Evolutionary conservation across 2,113 vertebrate species (phyloP).

Genomic region (Meles meles): DNA sequence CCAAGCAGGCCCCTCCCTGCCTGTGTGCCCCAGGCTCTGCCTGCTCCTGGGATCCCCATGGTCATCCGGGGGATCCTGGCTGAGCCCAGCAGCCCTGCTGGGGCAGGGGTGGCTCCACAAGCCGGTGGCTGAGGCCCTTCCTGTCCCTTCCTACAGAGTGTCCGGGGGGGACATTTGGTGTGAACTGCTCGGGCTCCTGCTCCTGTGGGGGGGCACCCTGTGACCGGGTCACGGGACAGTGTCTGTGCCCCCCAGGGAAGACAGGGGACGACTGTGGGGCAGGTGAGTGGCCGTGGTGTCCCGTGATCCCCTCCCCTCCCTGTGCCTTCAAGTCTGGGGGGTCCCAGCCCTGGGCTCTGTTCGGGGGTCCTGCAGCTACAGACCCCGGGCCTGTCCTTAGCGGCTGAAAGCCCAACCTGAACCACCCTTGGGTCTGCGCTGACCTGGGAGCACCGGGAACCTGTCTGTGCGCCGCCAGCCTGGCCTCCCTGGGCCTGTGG

Average conservation of each 20-base stretch:
- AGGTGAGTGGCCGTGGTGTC: slow-evolving; percentile 80
- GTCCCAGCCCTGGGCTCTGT: too few species aligned
- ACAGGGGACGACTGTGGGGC: slow-evolving; percentile 85
- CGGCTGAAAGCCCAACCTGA: accelerated
- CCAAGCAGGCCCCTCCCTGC: too few species aligned
- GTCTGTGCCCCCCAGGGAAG: slow-evolving; percentile 86
- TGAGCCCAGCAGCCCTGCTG: neutral
- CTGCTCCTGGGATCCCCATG: neutral
- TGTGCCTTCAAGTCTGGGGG: accelerated
- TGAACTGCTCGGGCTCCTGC: slow-evolving; percentile 85
- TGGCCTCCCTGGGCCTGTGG: accelerated
- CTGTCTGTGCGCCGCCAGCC: accelerated
- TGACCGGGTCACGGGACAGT: slow-evolving; percentile 84
- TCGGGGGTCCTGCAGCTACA: neutral
- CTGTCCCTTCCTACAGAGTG: slow-evolving; percentile 82
- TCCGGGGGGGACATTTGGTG: slow-evolving; percentile 85
- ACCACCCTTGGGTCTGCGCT: too few species aligned
- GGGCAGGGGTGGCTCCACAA: accelerated
- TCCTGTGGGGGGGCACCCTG: slow-evolving; percentile 87
- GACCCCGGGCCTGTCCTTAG: neutral
- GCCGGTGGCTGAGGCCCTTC: neutral
- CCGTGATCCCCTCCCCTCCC: accelerated
- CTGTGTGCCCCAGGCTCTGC: accelerated
- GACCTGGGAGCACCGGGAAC: accelerated
- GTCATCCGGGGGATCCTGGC: too few species aligned